Conservation (phyloP, 2,888 invertebrate genomes). For the Andrena camellia region DNA sequence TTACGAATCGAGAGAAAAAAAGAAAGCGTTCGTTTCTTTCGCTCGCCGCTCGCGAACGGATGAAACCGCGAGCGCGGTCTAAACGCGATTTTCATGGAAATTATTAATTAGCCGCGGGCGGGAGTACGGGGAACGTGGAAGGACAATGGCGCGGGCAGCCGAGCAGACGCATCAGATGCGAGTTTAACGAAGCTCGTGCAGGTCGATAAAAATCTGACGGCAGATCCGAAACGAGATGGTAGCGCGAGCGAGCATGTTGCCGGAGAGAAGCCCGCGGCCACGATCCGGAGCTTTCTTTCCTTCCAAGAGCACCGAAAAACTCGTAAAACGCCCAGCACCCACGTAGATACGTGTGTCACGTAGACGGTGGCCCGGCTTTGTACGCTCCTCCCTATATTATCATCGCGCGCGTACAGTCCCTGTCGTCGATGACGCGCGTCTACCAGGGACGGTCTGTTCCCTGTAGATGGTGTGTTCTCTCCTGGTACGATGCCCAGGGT, state of each 20-base stretch:
- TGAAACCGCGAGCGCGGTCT: conserved; percentile 12
- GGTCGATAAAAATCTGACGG: conserved; percentile 61
- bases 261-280: neutral
- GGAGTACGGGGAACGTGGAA: conserved; percentile 30
- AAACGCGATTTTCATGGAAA: conserved; percentile 53
- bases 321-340: conserved; percentile 78
- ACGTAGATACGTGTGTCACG: conserved; percentile 77
- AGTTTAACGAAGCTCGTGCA: conserved; percentile 46
- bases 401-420: conserved; percentile 71
- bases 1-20: conserved; percentile 46
- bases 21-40: conserved; percentile 51
- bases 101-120: conserved; percentile 53
- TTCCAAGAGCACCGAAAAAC: conserved; percentile 73
- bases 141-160: conserved; percentile 39
- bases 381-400: conserved; percentile 66
- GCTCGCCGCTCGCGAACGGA: conserved; percentile 20
- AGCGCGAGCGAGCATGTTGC: neutral
- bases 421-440: conserved; percentile 49
- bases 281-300: conserved; percentile 10
- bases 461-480: neutral
- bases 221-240: conserved; percentile 48
- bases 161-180: conserved; percentile 36
- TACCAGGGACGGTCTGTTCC: neutral
- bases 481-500: neutral
- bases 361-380: conserved; percentile 72